Base-by-base conservation (phyloP, 2,888 invertebrate species). In the Labia minor region DNA sequence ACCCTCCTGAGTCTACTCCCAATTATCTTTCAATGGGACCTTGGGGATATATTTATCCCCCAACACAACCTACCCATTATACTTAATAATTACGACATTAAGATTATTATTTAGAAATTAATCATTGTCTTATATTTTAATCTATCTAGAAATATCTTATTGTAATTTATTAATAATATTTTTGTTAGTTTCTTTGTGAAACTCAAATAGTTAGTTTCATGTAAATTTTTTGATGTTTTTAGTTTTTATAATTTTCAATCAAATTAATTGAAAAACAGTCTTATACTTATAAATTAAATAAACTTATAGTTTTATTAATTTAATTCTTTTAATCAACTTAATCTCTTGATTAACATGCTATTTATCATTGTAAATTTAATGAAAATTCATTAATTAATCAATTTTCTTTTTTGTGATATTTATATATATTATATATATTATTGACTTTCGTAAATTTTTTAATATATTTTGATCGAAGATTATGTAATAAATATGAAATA, bases 201-300 rank as follows among this genome's bases (percentile, higher is more conserved):
- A 49, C 49, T 49, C 49, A 16, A 49, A 49, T 11, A 49, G 49
- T n/a, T 49, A 49, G 49, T 49, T 49, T 49, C 49, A 49, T 49
- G 16, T 49, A 49, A 49, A 10, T 49, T 10, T 49, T 10, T 49
- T 49, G 2, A n/a, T 4, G 14, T 49, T 49, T 49, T 49, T 49
- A n/a, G 14, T 49, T 49, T 49, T 49, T 49, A 49, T 49, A n/a
- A 49, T 49, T 49, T 49, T 49, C 49, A 49, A 49, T 49, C 16
- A 49, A 49, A 49, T 49, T 49, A 49, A 49, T 49, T 49, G 49
- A 49, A 49, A 49, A 2, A n/a, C 14, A 14, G 16, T 49, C 49
- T 49, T 3, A n/a, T 49, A 26, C 26, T 26, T 26, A 26, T n/a
- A 49, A 49, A 49, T 49, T 49, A 11, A 49, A 10, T n/a, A 14